A percentile compares a stretch with the other conserved stretches of the same genome.
phyloP scores from a whole-genome alignment of 2,113 vertebrate genomes.

The Chiloscyllium plagiosum region DNA sequence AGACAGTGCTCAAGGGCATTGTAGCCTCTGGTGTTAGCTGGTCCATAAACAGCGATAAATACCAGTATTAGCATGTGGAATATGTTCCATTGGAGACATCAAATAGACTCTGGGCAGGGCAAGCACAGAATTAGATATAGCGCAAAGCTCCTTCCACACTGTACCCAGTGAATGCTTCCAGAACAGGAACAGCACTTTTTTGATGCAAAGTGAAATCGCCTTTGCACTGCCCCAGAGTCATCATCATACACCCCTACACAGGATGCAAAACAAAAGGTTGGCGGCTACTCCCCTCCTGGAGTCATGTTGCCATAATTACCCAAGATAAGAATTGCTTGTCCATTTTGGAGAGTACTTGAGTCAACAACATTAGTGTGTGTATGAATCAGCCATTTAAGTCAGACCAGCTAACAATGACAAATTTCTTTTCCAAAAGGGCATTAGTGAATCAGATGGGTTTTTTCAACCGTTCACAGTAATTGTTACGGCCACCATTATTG shows the following conservation, averaged over 20 bases:
- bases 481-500: too few relatives aligned
- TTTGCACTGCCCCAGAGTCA: neutral
- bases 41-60: neutral
- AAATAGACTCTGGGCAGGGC: neutral
- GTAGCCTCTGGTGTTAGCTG: neutral
- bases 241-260: neutral
- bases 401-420: too few relatives aligned
- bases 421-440: too few relatives aligned
- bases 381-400: too few relatives aligned
- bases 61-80: neutral
- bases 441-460: too few relatives aligned
- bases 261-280: neutral
- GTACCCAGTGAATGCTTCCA: neutral
- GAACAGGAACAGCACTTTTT: neutral
- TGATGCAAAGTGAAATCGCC: neutral
- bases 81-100: neutral
- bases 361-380: too few relatives aligned
- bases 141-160: neutral
- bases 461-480: too few relatives aligned
- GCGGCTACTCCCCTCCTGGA: too few relatives aligned
- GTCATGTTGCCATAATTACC: too few relatives aligned
- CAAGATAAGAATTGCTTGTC: too few relatives aligned
- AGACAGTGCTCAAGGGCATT: neutral
- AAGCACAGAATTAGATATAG: neutral
- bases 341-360: too few relatives aligned